Evolutionary conservation across 2,113 vertebrate species (phyloP).

Genomic region (Lepidothrix coronata): DNA sequence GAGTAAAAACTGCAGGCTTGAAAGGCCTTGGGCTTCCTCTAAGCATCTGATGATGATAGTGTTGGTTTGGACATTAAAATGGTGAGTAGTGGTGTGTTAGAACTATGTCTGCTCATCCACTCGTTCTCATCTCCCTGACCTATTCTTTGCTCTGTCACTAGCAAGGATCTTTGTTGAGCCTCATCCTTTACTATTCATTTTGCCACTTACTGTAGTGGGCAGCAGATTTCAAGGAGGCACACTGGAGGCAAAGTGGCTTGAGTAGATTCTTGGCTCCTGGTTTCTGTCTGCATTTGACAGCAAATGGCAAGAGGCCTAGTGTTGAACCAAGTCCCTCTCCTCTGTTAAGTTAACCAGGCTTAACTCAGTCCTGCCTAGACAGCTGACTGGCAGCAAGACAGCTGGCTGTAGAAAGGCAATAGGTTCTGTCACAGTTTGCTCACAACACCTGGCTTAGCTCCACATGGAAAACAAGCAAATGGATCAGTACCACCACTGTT

Average conservation of each 20-base stretch:
- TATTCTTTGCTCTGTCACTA: not conserved
- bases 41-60: not conserved
- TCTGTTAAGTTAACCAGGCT: not conserved
- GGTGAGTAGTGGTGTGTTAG: not conserved
- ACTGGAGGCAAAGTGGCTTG: not conserved
- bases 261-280: not conserved
- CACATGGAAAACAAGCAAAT: not conserved
- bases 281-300: not conserved
- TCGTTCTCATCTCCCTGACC: not conserved
- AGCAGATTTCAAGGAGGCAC: not conserved
- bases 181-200: not conserved
- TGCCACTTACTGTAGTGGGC: not conserved
- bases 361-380: not conserved
- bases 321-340: not conserved
- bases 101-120: not conserved
- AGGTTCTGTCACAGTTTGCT: not conserved
- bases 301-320: not conserved
- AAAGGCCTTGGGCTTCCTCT: not conserved
- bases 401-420: fast-evolving
- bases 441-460: not conserved
- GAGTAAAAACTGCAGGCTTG: not conserved
- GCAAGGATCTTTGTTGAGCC: not conserved
- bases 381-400: not conserved
- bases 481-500: not conserved
- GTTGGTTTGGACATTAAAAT: not conserved